phyloP scores from a whole-genome alignment of 2,888 invertebrate genomes.

The Dione juno region DNA sequence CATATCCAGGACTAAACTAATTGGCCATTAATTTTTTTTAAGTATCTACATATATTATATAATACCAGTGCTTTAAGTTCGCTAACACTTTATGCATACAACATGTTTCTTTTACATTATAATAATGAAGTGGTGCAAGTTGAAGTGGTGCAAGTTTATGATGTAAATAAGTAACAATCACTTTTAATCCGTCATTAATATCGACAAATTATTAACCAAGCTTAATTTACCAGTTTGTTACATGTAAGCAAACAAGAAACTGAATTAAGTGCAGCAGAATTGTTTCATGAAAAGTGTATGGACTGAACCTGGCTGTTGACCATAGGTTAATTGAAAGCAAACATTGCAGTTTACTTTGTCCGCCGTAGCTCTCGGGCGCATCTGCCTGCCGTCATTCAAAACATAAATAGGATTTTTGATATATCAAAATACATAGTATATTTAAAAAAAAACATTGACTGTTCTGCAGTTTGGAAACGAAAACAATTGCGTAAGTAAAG shows the following conservation, averaged over 20 bases:
- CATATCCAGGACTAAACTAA: not conserved
- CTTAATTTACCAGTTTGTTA: constrained; percentile 43
- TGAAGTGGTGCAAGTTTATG: not conserved
- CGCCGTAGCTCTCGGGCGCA: constrained; percentile 53
- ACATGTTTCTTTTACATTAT: too few relatives aligned
- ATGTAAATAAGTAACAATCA: constrained; percentile 37
- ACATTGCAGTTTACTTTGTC: constrained; percentile 72
- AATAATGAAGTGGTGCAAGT: not conserved
- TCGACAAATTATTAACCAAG: constrained; percentile 37
- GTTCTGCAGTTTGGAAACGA: too few relatives aligned
- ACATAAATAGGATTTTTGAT: constrained; percentile 27
- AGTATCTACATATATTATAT: too few relatives aligned
- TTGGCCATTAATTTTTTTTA: too few relatives aligned
- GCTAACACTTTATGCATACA: too few relatives aligned
- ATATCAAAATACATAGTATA: not conserved
- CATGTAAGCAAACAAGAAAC: constrained; percentile 54
- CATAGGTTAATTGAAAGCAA: constrained; percentile 80
- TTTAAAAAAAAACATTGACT: not conserved
- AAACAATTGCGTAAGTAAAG: too few relatives aligned
- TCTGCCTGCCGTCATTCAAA: constrained; percentile 26
- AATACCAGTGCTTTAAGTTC: too few relatives aligned
- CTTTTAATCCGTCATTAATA: constrained; percentile 37
- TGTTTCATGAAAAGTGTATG: constrained; percentile 78
- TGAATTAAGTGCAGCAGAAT: constrained; percentile 70
- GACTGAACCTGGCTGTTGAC: constrained; percentile 69